Evolutionary conservation across 2,797 vertebrate species (phyloP).

Genomic region (Columba guinea): DNA sequence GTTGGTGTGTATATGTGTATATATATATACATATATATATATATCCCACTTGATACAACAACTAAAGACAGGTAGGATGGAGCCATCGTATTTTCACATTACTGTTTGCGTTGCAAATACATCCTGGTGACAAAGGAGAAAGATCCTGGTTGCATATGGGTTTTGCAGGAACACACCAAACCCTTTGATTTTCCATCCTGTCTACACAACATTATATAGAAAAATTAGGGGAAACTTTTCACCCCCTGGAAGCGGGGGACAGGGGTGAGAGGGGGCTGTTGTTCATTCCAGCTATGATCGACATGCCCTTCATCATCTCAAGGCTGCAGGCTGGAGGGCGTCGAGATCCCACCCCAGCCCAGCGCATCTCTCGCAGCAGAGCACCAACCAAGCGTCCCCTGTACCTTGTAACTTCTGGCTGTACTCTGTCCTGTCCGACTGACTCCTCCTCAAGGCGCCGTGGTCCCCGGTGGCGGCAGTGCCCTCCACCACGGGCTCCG

Average conservation of each 20-base stretch:
- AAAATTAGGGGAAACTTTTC: neutral
- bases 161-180: neutral
- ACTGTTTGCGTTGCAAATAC: neutral
- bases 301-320: neutral
- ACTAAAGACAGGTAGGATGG: neutral
- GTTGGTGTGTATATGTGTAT: neutral
- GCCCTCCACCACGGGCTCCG: slow-evolving; percentile 87
- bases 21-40: neutral
- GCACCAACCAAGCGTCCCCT: neutral
- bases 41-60: neutral
- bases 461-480: slow-evolving; percentile 72
- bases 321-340: neutral
- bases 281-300: fast-evolving
- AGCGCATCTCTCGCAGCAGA: neutral
- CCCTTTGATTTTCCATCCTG: neutral
- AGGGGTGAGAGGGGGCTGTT: neutral
- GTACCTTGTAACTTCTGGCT: slow-evolving; percentile 95
- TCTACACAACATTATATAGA: neutral
- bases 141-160: fast-evolving
- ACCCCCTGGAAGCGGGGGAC: neutral
- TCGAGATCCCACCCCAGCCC: neutral
- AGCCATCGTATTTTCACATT: neutral
- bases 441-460: slow-evolving; percentile 88
- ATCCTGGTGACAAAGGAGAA: neutral
- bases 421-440: slow-evolving; percentile 98